Evolutionary conservation across 2,113 vertebrate genomes (phyloP).

Genomic region (Amia ocellicauda): DNA sequence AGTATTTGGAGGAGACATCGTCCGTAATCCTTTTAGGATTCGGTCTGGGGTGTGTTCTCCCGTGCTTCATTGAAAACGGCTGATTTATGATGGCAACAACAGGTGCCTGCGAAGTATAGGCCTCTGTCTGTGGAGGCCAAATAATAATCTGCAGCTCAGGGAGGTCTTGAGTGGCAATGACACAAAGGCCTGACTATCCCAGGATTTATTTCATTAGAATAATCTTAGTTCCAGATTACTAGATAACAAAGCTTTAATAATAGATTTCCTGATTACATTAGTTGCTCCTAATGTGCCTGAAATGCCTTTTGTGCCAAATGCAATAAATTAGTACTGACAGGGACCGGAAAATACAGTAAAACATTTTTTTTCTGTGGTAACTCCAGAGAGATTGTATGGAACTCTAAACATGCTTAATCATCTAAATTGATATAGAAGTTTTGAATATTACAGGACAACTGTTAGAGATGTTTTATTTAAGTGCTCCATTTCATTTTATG

Average conservation of each 20-base stretch:
- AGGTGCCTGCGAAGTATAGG: not conserved
- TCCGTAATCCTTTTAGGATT: not conserved
- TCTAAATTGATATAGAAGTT: no score
- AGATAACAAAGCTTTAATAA: not conserved
- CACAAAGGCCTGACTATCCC: not conserved
- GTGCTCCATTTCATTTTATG: no score
- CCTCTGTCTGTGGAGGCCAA: not conserved
- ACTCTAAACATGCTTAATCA: no score
- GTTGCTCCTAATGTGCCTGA: not conserved
- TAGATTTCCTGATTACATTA: constrained; percentile 6
- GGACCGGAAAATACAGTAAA: no score
- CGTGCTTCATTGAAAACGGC: not conserved
- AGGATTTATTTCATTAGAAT: constrained; percentile 2
- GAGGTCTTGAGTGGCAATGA: not conserved
- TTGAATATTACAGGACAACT: no score
- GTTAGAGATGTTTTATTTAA: no score
- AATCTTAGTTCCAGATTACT: not conserved
- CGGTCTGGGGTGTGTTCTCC: not conserved
- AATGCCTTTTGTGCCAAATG: not conserved
- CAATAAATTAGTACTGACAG: no score
- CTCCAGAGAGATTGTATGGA: not conserved
- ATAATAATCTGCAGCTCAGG: not conserved
- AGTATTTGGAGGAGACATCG: not conserved
- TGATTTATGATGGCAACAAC: not conserved
- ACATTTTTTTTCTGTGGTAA: no score